Evolutionary conservation across 2,888 invertebrate genomes (phyloP).

Genomic region (Drosophila histrio): DNA sequence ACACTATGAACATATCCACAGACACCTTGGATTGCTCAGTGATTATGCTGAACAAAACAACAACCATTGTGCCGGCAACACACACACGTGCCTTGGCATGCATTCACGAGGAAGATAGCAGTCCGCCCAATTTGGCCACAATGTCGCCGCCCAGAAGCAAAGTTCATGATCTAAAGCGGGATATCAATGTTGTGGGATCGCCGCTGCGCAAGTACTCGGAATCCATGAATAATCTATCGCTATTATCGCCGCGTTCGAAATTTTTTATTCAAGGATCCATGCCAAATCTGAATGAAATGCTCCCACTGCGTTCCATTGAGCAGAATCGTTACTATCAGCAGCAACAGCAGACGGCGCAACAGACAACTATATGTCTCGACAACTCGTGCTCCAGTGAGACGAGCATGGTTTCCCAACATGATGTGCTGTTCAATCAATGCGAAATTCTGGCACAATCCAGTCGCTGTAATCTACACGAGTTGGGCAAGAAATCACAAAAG

Average conservation of each 20-base stretch:
- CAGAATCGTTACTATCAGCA: conserved; percentile 83
- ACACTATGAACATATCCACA: conserved; percentile 54
- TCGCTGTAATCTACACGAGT: conserved; percentile 83
- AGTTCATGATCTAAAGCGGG: conserved; percentile 73
- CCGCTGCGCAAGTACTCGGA: conserved; percentile 83
- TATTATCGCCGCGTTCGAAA: conserved; percentile 70
- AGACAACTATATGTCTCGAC: conserved; percentile 51
- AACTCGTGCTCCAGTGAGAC: conserved; percentile 66
- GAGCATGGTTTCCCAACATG: conserved; percentile 73
- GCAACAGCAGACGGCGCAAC: conserved; percentile 27
- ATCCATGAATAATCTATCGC: conserved; percentile 82
- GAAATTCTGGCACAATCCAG: conserved; percentile 84
- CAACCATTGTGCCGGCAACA: conserved; percentile 67
- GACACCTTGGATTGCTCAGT: conserved; percentile 66
- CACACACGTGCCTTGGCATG: conserved; percentile 72
- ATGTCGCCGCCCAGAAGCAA: conserved; percentile 19
- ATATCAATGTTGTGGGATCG: conserved; percentile 81
- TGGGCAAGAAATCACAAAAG: conserved; percentile 63
- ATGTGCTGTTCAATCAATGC: conserved; percentile 81
- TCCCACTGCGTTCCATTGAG: conserved; percentile 82
- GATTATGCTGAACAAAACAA: conserved; percentile 72
- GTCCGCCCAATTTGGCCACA: conserved; percentile 29
- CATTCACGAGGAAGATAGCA: conserved; percentile 80
- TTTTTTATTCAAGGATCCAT: conserved; percentile 82
- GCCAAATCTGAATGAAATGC: conserved; percentile 84